phyloP scores from a whole-genome alignment of 2,888 invertebrate species.

The Arrhopalites spinosus region DNA sequence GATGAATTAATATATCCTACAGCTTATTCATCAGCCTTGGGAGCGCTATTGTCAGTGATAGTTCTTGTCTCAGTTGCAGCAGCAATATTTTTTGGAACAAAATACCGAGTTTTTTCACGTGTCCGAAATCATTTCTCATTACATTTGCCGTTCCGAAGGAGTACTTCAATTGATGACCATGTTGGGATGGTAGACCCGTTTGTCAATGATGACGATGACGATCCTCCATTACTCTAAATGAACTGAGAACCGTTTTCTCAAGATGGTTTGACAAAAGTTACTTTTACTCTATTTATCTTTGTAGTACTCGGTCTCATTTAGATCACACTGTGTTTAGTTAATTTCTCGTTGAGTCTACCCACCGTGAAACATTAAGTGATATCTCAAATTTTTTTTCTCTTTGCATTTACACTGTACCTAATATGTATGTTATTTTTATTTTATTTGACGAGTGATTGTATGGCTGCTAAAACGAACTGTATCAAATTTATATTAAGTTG shows the following conservation, averaged over 20 bases:
- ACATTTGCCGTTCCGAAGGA: conserved; percentile 8
- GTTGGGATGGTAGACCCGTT: conserved; percentile 9
- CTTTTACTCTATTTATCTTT: background rate
- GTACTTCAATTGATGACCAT: background rate
- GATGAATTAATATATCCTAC: background rate
- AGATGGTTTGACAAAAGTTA: too few species aligned
- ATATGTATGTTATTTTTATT: too few species aligned
- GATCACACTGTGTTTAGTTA: too few species aligned
- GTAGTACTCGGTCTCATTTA: background rate
- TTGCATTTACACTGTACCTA: too few species aligned
- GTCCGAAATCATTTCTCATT: background rate
- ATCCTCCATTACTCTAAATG: conserved; percentile 12
- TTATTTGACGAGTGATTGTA: too few species aligned
- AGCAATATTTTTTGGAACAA: conserved; percentile 15
- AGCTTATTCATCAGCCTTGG: conserved; percentile 20
- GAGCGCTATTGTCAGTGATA: background rate
- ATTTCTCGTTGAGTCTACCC: too few species aligned
- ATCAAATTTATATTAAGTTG: too few species aligned
- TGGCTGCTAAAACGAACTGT: too few species aligned
- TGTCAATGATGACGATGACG: conserved; percentile 12
- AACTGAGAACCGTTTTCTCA: background rate
- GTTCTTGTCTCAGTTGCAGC: conserved; percentile 4
- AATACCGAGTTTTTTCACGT: conserved; percentile 5
- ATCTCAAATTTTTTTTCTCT: too few species aligned
- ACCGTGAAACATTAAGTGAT: too few species aligned